These are phyloP conservation scores for Cheirogaleus major DNA, from an alignment of 2,797 vertebrate genomes.

Conservation along the genomic window DNA sequence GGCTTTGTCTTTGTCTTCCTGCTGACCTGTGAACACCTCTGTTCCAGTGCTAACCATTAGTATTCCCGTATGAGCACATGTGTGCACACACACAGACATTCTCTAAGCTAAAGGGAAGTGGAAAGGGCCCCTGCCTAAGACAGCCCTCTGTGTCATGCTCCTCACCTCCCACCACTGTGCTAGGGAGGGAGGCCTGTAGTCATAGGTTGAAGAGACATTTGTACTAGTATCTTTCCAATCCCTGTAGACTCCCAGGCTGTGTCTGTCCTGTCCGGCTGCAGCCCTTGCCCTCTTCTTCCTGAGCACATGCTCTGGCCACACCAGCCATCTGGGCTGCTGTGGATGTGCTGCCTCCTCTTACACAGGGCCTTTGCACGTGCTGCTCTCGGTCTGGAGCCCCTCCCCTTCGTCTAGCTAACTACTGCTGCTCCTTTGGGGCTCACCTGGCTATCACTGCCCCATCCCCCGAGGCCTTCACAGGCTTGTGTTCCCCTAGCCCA, in stretches of 20 bases:
- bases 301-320: accelerated
- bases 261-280: too few species aligned
- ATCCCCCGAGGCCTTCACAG: not conserved
- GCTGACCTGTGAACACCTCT: not conserved
- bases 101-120: not conserved
- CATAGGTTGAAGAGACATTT: not conserved
- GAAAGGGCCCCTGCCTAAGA: not conserved
- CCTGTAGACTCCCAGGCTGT: not conserved
- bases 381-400: not conserved
- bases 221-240: not conserved
- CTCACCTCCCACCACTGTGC: not conserved
- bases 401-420: not conserved
- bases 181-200: not conserved
- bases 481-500: accelerated
- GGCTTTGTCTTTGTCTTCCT: not conserved
- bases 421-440: not conserved
- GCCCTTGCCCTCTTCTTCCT: not conserved
- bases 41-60: not conserved
- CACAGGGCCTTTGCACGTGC: not conserved
- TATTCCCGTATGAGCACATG: not conserved
- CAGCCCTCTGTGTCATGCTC: not conserved
- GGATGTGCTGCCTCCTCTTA: not conserved
- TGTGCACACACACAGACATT: accelerated
- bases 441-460: not conserved
- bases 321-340: not conserved